These are phyloP conservation scores for Tetraneura akinire DNA, from an alignment of 1,140 invertebrate species.

Conservation along the genomic window DNA sequence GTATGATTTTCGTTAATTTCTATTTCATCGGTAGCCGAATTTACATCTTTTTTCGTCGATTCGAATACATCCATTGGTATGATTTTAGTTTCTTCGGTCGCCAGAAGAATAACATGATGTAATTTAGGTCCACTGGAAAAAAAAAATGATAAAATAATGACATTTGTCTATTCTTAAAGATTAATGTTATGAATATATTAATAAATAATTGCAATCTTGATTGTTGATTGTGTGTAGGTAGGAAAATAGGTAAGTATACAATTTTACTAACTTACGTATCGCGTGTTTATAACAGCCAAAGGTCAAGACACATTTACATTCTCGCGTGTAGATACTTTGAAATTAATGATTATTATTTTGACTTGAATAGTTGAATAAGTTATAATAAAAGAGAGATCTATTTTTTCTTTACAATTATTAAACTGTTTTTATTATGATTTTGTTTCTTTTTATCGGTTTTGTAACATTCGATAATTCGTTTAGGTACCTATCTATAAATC, in stretches of 20 bases:
- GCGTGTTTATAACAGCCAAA: constrained; percentile 21
- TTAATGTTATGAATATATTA: not conserved
- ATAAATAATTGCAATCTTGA: not conserved
- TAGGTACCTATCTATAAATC: too few relatives aligned
- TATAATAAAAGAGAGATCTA: too few relatives aligned
- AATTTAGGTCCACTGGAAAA: not conserved
- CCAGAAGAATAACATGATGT: constrained; percentile 12
- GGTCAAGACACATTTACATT: not conserved
- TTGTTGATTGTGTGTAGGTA: too few relatives aligned
- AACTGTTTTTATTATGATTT: too few relatives aligned
- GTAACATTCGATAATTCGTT: too few relatives aligned
- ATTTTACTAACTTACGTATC: constrained; percentile 11
- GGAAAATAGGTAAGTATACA: not conserved
- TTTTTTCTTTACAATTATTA: too few relatives aligned
- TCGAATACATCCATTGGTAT: constrained; percentile 15
- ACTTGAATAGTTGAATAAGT: too few relatives aligned
- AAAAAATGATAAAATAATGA: not conserved
- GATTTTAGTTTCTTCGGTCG: not conserved
- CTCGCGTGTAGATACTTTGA: not conserved
- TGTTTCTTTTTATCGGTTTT: too few relatives aligned
- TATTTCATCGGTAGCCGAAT: too few relatives aligned
- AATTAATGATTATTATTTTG: not conserved
- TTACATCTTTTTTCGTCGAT: not conserved
- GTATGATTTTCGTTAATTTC: not conserved
- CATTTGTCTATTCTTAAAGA: not conserved